Evolutionary conservation across 2,797 vertebrate genomes (phyloP).

Genomic region (Lutjanus campechanus): DNA sequence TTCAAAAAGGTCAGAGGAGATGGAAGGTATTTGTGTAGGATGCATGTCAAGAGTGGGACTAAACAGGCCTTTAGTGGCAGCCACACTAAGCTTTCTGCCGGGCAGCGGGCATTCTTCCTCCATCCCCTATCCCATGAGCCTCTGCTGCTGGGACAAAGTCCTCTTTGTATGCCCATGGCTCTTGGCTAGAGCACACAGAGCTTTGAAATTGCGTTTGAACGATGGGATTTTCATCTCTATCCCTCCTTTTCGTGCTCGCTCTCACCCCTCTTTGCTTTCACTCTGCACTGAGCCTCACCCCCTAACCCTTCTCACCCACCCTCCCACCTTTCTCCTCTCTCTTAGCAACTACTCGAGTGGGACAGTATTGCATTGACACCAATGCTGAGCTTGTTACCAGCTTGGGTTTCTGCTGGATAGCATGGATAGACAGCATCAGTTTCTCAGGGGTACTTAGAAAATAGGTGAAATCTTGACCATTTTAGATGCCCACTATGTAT

Average conservation of each 20-base stretch:
- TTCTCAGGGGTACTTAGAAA: conserved; percentile 6
- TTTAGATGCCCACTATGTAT: not conserved
- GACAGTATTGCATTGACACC: conserved; percentile 60
- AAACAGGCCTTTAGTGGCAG: conserved; percentile 79
- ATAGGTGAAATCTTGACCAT: not conserved
- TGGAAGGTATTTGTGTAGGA: conserved; percentile 78
- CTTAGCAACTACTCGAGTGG: conserved; percentile 78
- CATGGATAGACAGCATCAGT: not conserved
- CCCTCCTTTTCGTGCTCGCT: conserved; percentile 78
- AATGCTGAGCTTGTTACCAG: conserved; percentile 57
- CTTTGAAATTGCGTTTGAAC: conserved; percentile 87
- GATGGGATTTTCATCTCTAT: conserved; percentile 88
- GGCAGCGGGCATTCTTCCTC: conserved; percentile 83
- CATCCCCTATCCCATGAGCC: conserved; percentile 90
- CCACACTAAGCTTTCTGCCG: conserved; percentile 77
- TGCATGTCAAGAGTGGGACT: conserved; percentile 78
- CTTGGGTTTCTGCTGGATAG: conserved; percentile 11
- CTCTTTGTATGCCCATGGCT: conserved; percentile 88
- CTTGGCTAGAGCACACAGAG: conserved; percentile 87
- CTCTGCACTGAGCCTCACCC: conserved; percentile 47
- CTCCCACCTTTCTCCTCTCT: conserved; percentile 60
- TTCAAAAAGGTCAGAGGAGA: conserved; percentile 60
- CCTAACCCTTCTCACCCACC: conserved; percentile 36
- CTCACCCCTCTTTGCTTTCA: conserved; percentile 80
- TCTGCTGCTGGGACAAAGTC: conserved; percentile 89